phyloP scores from a whole-genome alignment of 2,797 vertebrate species.

The Gadopsis marmoratus region DNA sequence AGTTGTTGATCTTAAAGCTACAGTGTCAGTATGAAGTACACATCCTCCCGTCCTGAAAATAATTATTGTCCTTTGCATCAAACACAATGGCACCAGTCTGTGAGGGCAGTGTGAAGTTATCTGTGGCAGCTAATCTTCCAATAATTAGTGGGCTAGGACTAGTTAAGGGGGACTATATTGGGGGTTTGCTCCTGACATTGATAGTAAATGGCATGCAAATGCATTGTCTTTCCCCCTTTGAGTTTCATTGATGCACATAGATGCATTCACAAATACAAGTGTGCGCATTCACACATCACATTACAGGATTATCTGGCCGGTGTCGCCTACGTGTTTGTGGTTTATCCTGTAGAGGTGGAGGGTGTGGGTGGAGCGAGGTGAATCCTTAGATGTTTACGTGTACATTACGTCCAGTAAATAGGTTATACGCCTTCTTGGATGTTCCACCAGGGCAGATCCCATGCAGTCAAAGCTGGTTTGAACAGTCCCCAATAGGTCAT shows the following conservation, averaged over 20 bases:
- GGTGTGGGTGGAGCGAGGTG: constrained; percentile 11
- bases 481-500: constrained; percentile 18
- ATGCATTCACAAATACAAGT: not conserved
- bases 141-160: constrained; percentile 41
- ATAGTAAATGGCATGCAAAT: not conserved
- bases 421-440: constrained; percentile 36
- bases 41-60: not conserved
- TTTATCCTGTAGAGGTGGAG: constrained; percentile 2
- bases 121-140: constrained; percentile 16
- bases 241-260: not conserved
- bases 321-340: constrained; percentile 7
- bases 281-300: not conserved
- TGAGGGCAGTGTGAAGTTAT: not conserved
- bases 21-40: not conserved
- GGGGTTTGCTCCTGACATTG: constrained; percentile 1
- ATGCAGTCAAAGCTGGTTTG: constrained; percentile 52
- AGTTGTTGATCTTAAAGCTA: not conserved
- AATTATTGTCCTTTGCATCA: not conserved
- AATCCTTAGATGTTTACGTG: constrained; percentile 62
- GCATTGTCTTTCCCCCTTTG: not conserved
- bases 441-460: constrained; percentile 34
- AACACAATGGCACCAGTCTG: not conserved
- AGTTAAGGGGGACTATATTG: constrained; percentile 4
- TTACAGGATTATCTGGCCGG: constrained; percentile 45
- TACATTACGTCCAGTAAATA: constrained; percentile 43